phyloP scores from a whole-genome alignment of 2,888 invertebrate species.

The Nasonovia ribisnigri region DNA sequence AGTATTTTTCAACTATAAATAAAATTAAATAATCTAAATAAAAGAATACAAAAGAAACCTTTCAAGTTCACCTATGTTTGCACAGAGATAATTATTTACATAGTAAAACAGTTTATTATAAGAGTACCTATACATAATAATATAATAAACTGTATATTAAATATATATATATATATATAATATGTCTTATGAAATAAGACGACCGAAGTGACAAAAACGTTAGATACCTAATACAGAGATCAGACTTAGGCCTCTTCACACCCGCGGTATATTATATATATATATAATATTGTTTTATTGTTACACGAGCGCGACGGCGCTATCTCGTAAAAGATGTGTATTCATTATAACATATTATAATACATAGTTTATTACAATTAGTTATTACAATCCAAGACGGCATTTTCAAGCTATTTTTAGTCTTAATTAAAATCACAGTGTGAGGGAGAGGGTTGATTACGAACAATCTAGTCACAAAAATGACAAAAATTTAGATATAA shows the following conservation, averaged over 20 bases:
- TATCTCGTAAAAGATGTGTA: not conserved
- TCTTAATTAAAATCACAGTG: constrained; percentile 58
- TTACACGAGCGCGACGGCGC: not conserved
- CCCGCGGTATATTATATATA: not conserved
- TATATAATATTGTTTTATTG: not conserved
- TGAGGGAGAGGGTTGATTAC: not conserved
- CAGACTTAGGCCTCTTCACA: constrained; percentile 47
- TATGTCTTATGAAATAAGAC: constrained; percentile 17
- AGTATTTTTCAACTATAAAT: constrained; percentile 49
- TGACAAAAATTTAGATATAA: not conserved
- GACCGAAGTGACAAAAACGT: constrained; percentile 14
- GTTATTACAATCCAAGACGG: constrained; percentile 18
- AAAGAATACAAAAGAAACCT: constrained; percentile 16
- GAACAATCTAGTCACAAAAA: constrained; percentile 4
- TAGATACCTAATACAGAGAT: constrained; percentile 43
- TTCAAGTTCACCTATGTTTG: constrained; percentile 6
- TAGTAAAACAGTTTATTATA: not conserved
- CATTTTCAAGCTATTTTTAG: constrained; percentile 36
- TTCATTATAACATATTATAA: not conserved
- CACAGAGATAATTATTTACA: constrained; percentile 39
- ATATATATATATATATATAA: not conserved
- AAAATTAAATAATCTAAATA: constrained; percentile 49
- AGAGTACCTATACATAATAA: constrained; percentile 13
- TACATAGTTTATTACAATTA: not conserved
- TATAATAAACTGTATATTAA: not conserved